These are phyloP conservation scores for Salmo trutta DNA, from an alignment of 2,797 vertebrate genomes.

Conservation along the genomic window DNA sequence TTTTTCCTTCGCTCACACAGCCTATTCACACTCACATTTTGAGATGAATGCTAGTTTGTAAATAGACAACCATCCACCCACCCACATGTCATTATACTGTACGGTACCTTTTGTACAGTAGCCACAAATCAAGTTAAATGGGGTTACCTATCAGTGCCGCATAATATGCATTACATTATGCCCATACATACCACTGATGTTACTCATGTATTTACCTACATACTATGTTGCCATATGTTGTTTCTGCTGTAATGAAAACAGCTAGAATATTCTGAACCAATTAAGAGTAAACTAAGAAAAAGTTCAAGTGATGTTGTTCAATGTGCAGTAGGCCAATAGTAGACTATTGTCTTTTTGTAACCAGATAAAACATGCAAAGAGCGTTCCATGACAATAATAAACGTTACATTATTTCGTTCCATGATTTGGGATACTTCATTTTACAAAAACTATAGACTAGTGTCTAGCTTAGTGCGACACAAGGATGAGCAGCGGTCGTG, in stretches of 20 bases:
- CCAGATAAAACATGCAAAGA: background rate
- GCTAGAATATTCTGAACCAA: background rate
- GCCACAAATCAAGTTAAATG: background rate
- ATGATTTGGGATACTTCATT: background rate
- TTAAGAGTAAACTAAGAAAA: background rate
- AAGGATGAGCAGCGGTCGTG: slow-evolving; percentile 11
- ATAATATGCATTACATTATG: slow-evolving; percentile 54
- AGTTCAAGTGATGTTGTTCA: background rate
- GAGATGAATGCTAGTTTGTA: background rate
- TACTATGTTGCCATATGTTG: background rate
- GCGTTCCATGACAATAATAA: background rate
- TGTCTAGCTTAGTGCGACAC: slow-evolving; percentile 42
- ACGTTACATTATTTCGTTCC: slow-evolving; percentile 12
- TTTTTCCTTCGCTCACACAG: background rate
- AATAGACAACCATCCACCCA: background rate
- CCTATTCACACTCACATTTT: background rate
- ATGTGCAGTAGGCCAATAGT: background rate
- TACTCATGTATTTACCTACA: background rate
- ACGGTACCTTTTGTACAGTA: background rate
- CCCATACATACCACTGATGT: background rate
- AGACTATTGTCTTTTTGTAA: background rate
- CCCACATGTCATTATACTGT: background rate
- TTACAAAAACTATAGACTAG: background rate
- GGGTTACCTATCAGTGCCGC: slow-evolving; percentile 45
- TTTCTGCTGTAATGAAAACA: background rate